Evolutionary conservation across 2,113 vertebrate species (phyloP), one percentile per base, ranked within the genome.

Genomic region (Periophthalmodon schlosseri): DNA sequence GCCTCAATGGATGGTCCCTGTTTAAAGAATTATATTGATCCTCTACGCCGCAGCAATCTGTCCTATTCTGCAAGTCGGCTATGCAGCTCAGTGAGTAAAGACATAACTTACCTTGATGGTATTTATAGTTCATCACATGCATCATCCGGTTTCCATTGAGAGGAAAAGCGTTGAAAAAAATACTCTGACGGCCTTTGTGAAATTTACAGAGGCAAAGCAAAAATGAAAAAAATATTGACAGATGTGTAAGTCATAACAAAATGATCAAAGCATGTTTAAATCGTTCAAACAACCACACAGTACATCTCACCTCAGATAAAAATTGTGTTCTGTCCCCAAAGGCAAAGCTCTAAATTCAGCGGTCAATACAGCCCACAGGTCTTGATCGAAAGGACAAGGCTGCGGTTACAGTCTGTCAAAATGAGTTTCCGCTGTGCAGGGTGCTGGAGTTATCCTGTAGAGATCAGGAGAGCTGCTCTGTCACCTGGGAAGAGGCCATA

Each of bases 121-220:
- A 5, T 68, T 56, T 20, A 66, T 60, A 23, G 20, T 70, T 65
- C 21, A 36, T 36, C 24, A 33, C 3, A 56, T 18, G 39, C 7
- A 56, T 16, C 4, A 28, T 69, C n/a, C 24, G 10, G 4, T 2
- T 11, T 24, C 5, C 56, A 33, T 0, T 28, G 15, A 36, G 14
- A 34, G 15, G 7, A 8, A 68, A 14, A 21, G 8, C 18, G 50
- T 67, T 9, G 18, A 33, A 49, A n/a, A 54, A 74, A 82, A 67
- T 70, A 50, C 68, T 77, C 68, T 50, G 46, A 11, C 34, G 18
- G 52, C 44, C 28, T 70, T 60, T 47, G 49, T 49, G 12, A 72
- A 57, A 86, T 79, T 86, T 83, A 83, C 72, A 84, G 64, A 70
- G 47, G 58, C 4, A 75, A 23, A 18, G 66, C 39, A 44, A 44